Conservation (phyloP, 2,797 vertebrate species). For the Chrysolophus pictus region DNA sequence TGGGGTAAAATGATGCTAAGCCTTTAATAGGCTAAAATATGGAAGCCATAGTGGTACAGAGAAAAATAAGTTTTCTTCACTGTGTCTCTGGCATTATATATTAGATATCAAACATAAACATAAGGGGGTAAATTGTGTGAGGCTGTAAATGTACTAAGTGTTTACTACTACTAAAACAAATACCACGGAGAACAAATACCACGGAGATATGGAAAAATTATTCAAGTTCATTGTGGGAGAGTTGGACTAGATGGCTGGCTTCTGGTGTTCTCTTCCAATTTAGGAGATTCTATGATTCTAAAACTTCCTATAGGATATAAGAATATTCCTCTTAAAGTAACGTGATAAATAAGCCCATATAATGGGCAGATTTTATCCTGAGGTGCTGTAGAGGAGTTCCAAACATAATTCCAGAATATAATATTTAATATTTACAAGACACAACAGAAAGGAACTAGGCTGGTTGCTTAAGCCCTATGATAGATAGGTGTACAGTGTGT, state of each 20-base stretch:
- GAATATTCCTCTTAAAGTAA: background rate
- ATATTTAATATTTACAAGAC: background rate
- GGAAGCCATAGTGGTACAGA: background rate
- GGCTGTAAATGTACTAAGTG: background rate
- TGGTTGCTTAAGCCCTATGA: background rate
- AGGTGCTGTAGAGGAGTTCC: background rate
- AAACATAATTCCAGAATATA: background rate
- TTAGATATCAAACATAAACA: background rate
- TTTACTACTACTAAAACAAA: background rate
- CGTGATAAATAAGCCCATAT: background rate
- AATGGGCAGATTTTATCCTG: fast-evolving
- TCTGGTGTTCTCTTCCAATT: no score
- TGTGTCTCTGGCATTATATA: background rate
- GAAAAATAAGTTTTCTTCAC: background rate
- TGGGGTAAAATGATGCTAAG: background rate
- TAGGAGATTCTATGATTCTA: background rate
- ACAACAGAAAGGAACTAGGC: background rate
- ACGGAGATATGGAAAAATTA: background rate
- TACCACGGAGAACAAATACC: background rate
- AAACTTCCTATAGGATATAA: background rate
- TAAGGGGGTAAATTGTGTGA: background rate
- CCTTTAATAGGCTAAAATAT: background rate
- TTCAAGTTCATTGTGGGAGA: background rate
- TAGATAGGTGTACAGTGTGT: background rate
- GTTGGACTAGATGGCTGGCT: no score